Evolutionary conservation across 2,888 invertebrate genomes (phyloP).

Genomic region (Bruchidius siliquastri): DNA sequence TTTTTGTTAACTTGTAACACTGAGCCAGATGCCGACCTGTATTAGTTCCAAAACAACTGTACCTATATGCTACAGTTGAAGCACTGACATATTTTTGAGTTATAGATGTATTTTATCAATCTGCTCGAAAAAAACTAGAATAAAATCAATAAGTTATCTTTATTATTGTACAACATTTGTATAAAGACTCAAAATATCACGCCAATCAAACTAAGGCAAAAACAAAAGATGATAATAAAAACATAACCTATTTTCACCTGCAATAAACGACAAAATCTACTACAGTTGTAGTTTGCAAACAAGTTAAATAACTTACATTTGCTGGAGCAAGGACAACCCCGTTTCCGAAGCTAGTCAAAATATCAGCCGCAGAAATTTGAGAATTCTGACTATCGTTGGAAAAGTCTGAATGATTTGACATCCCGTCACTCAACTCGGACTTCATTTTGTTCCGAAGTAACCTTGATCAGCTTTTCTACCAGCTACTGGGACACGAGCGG

Average conservation of each 20-base stretch:
- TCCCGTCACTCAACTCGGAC: slow-evolving; percentile 44
- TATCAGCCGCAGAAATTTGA: slow-evolving; percentile 42
- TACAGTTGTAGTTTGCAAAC: not conserved
- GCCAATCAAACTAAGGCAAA: not conserved
- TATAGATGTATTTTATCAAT: too few species aligned
- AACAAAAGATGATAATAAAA: not conserved
- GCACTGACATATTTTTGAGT: too few species aligned
- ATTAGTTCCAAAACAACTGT: too few species aligned
- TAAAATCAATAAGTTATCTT: too few species aligned
- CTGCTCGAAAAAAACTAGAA: too few species aligned
- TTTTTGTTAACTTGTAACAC: too few species aligned
- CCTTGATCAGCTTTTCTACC: slow-evolving; percentile 26
- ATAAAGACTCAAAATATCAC: too few species aligned
- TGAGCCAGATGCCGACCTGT: too few species aligned
- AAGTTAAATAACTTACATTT: slow-evolving; percentile 35
- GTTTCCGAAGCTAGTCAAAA: slow-evolving; percentile 40
- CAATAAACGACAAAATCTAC: not conserved
- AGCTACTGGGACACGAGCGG: slow-evolving; percentile 12
- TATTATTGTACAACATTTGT: too few species aligned
- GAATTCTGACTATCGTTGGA: slow-evolving; percentile 46
- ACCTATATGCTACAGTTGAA: too few species aligned
- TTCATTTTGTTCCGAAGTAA: slow-evolving; percentile 37
- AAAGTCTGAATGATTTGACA: slow-evolving; percentile 47
- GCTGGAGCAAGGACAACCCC: slow-evolving; percentile 36
- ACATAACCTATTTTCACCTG: not conserved